These are phyloP conservation scores for Falco punctatus DNA, from an alignment of 2,113 vertebrate species.

Conservation along the genomic window DNA sequence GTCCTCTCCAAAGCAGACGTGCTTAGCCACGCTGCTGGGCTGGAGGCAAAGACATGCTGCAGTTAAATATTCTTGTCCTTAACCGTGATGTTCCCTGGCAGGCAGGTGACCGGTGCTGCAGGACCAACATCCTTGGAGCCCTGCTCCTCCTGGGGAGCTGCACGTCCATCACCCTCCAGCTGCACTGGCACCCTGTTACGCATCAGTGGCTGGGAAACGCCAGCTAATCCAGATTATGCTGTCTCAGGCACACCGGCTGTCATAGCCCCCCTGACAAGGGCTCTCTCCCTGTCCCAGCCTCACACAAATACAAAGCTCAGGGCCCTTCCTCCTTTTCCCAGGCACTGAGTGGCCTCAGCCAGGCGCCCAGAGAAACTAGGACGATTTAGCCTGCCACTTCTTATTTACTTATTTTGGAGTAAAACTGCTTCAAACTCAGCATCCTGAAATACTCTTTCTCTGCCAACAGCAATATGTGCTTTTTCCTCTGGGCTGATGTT, in stretches of 20 bases:
- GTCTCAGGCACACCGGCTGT: not conserved
- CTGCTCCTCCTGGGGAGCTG: not conserved
- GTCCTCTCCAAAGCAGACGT: not conserved
- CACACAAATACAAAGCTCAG: not conserved
- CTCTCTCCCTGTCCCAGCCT: not conserved
- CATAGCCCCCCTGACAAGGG: accelerated
- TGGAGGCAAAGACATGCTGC: not conserved
- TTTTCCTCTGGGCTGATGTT: not conserved
- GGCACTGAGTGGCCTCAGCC: not conserved
- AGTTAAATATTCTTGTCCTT: not conserved
- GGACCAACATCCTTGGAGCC: not conserved
- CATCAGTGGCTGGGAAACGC: not conserved
- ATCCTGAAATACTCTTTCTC: not conserved
- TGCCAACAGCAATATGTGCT: not conserved
- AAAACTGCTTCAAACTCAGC: not conserved
- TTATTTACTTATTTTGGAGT: not conserved
- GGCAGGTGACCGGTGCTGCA: accelerated
- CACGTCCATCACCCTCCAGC: not conserved
- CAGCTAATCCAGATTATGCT: not conserved
- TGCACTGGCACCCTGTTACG: accelerated
- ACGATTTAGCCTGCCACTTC: constrained; percentile 24
- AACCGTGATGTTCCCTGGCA: not conserved
- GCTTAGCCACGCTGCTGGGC: not conserved
- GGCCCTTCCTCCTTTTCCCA: not conserved
- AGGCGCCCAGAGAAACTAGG: not conserved